Base-by-base conservation (phyloP, 2,888 invertebrate species). In the Nymphalis urticae region DNA sequence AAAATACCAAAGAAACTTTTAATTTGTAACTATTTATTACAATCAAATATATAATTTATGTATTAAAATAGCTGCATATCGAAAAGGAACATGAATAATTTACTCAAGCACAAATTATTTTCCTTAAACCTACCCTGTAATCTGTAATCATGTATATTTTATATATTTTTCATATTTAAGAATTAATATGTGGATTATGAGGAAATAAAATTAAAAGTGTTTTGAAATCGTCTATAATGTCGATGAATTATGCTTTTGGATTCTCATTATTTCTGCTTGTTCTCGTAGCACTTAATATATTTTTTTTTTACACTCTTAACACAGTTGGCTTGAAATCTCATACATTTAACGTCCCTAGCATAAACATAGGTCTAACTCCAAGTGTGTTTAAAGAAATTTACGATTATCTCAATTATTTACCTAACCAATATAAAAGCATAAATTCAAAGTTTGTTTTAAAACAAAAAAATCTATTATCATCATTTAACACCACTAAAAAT, bases 211-310 rank as follows among this genome's bases (percentile, higher is more conserved):
- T 56, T 13, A 17, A 27, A 27, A 27, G 27, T 54, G 24, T 54
- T 54, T 48, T 16, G 5, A 50, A n/a, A 16, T 24, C 7, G 16
- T 36, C 70, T 70, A 77, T 72, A 66, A 92, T 92, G 92, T 89
- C 91, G 64, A 78, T 90, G 77, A 92, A 92, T 76, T 90, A 89
- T 80, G 88, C 89, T n/a, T 89, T 92, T 76, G 86, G 86, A 53
- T 89, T 90, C 77, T 91, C 90, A 66, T 72, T 91, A 60, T 89
- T 92, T 73, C 80, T 92, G 53, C 79, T 92, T 53, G 73, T 89
- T 67, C 82, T 92, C 68, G 91, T 92, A 61, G 85, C 77, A 58
- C 81, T 92, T 36, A 92, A 92, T 75, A 83, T 92, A 75, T 92
- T 87, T 75, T 92, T 92, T 74, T 92, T 90, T 76, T 91, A 91